These are phyloP conservation scores for Sphaeridia pumilis DNA, from an alignment of 2,888 invertebrate species.

Conservation along the genomic window DNA sequence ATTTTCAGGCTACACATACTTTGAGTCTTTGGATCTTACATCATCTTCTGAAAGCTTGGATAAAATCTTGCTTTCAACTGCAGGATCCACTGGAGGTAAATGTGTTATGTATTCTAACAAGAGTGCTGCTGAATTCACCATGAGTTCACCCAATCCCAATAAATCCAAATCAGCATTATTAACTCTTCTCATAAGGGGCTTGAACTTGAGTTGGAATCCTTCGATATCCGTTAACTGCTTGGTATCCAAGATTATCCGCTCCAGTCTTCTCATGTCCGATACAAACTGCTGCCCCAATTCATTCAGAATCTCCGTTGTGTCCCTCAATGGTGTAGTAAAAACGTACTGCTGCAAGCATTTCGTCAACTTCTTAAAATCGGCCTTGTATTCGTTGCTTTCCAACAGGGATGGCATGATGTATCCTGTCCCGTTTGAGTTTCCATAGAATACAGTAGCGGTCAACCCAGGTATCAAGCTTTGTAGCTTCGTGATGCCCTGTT, in stretches of 20 bases:
- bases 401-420: not conserved
- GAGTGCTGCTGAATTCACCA: constrained; percentile 22
- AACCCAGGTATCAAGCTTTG: constrained; percentile 25
- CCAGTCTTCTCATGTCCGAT: too few relatives aligned
- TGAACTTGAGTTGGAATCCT: not conserved
- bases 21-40: constrained; percentile 39
- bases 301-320: too few relatives aligned
- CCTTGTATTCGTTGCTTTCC: not conserved
- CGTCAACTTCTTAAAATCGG: not conserved
- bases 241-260: too few relatives aligned
- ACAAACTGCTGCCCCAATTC: too few relatives aligned
- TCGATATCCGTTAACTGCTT: too few relatives aligned
- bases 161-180: not conserved
- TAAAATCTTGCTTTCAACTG: constrained; percentile 63
- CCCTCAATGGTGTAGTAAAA: too few relatives aligned
- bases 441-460: constrained; percentile 18
- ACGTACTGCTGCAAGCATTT: too few relatives aligned
- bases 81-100: constrained; percentile 66
- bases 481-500: constrained; percentile 4
- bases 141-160: constrained; percentile 18
- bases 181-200: constrained; percentile 5
- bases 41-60: constrained; percentile 58
- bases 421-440: not conserved
- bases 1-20: not conserved
- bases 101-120: constrained; percentile 37